Base-by-base conservation (phyloP, 2,888 invertebrate genomes). In the Lysandra coridon region DNA sequence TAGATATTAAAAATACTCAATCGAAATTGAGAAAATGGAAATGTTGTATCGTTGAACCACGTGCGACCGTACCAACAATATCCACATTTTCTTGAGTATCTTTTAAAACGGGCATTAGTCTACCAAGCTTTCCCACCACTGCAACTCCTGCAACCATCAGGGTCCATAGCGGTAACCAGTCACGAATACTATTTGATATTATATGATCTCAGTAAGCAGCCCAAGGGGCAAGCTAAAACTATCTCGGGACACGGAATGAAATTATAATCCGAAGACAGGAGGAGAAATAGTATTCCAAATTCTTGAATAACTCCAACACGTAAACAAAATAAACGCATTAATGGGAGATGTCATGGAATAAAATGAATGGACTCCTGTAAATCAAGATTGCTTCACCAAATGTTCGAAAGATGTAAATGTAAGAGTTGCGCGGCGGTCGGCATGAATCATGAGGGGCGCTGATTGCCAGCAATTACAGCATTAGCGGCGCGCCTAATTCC, bases 401-500 rank as follows among this genome's bases (percentile, higher is more conserved):
- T 88, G 88, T 87, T 87, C 85, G 83, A 88, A 90, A 91, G 89
- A 91, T 90, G 91, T 92, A 90, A 92, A 91, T 91, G 88, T 83
- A 85, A 81, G 83, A 80, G 82, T 80, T 82, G 81, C 81, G 81
- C 81, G 80, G 82, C 82, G 83, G 81, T 82, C 80, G 80, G 80
- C 82, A 92, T 92, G 90, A 92, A 91, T 93, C 93, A 94, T 93
- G 87, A 83, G 85, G 91, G 90, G 90, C 85, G 89, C 89, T 90
- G 92, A 93, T 92, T 93, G 91, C 91, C 91, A 88, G 86, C 93
- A 91, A 93, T 94, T 94, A 93, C 90, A 89, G 92, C 89, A 92
- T 94, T 94, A 93, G 91, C 90, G 92, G 91, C 90, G 89, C 90
- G 89, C 87, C 90, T 92, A 91, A 93, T 93, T 93, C 91, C 90